These are phyloP conservation scores for Epiblema foenella DNA, from an alignment of 2,888 invertebrate genomes.

Conservation along the genomic window DNA sequence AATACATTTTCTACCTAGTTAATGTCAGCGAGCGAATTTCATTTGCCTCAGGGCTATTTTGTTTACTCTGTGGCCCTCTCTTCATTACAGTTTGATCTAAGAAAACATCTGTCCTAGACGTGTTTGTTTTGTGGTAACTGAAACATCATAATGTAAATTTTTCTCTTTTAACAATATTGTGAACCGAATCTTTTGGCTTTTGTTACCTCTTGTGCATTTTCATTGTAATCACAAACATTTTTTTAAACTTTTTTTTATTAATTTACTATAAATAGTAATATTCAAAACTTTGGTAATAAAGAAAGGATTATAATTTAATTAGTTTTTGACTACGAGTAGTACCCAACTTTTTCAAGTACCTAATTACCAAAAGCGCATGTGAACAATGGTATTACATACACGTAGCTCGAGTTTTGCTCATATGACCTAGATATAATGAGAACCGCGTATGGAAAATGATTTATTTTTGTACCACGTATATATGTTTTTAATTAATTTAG, in stretches of 20 bases:
- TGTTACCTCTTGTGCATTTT: neutral
- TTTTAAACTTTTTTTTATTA: neutral
- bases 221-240: neutral
- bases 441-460: no score
- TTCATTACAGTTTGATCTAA: conserved; percentile 66
- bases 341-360: neutral
- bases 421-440: neutral
- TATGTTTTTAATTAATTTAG: no score
- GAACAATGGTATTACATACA: neutral
- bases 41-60: conserved; percentile 61
- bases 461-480: no score
- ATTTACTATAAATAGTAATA: neutral
- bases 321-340: neutral
- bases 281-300: neutral
- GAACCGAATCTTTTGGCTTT: neutral
- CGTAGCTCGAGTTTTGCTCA: neutral
- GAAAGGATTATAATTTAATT: neutral
- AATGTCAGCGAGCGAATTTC: conserved; percentile 57
- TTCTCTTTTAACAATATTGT: conserved; percentile 28
- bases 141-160: conserved; percentile 36
- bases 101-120: conserved; percentile 66
- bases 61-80: conserved; percentile 59
- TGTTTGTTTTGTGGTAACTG: conserved; percentile 55
- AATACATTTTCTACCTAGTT: conserved; percentile 50
- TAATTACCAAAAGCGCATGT: neutral